Evolutionary conservation across 1,140 invertebrate genomes (phyloP), one percentile per base, ranked within the genome.

Genomic region (Subanguina moxae): DNA sequence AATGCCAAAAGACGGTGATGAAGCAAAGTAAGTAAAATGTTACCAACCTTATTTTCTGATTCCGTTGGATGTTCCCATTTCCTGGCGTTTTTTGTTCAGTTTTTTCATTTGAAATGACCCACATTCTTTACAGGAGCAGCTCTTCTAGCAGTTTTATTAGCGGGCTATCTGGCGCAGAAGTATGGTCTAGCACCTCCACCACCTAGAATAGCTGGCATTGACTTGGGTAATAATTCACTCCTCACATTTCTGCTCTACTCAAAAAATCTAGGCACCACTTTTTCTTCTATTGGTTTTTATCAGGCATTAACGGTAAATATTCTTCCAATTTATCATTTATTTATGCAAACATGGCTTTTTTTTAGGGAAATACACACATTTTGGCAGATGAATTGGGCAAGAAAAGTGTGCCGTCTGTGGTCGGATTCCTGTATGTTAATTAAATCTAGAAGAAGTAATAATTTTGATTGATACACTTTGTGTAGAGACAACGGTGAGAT

Each of bases 181-280:
- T 64, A 67, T 38, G 70, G 72, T 52, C 45, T 75, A 25, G 72
- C 74, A 11, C 85, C 85, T 27, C 85, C 85, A 21, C 82, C 82
- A 61, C 85, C 85, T 7, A 85, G 84, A 79, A 83, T 85, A 65
- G 83, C 84, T 59, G 85, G 85, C 45, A 85, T 86, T 59, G 85
- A 86, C 78, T 48, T 78, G 83, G 85, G 48, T 52, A 21, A 52
- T 52, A 21, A 21, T 52, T 52, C 17, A 25, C 15, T 7, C 3
- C 15, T 3, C 3, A 5, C n/a, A 21, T 52, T 52, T n/a, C n/a
- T n/a, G n/a, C n/a, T n/a, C n/a, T n/a, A n/a, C n/a, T n/a, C n/a
- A 52, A 21, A 52, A 52, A 21, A 21, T 52, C 17, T 25, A 52
- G 48, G 85, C 15, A 86, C 85, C 11, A 86, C 85, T 17, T 86